phyloP scores from a whole-genome alignment of 2,797 vertebrate genomes.

The Pangasius mekongensis region DNA sequence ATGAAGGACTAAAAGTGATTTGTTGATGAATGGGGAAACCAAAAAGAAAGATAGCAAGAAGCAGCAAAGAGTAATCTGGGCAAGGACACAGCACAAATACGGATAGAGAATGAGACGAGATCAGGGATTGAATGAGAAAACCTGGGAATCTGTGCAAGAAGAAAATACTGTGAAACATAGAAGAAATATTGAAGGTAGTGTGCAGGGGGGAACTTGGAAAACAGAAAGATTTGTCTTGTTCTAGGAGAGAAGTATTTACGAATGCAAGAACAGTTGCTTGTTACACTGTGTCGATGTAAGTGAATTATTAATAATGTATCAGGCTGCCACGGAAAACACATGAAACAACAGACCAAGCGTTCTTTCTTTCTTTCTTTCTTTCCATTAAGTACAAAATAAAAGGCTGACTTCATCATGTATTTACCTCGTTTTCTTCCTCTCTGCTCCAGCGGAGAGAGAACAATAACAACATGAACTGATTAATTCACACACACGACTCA shows the following conservation, averaged over 20 bases:
- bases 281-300: slow-evolving; percentile 71
- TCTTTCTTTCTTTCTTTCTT: slow-evolving; percentile 51
- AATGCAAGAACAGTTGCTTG: slow-evolving; percentile 64
- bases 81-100: slow-evolving; percentile 37
- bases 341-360: slow-evolving; percentile 66
- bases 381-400: slow-evolving; percentile 70
- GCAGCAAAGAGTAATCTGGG: slow-evolving; percentile 32
- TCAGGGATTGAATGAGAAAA: neutral
- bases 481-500: slow-evolving; percentile 56
- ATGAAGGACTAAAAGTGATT: slow-evolving; percentile 39
- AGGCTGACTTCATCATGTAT: slow-evolving; percentile 67
- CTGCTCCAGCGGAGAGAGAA: slow-evolving; percentile 49
- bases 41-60: slow-evolving; percentile 32
- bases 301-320: slow-evolving; percentile 80
- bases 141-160: neutral
- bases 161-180: slow-evolving; percentile 12
- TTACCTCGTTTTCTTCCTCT: slow-evolving; percentile 58
- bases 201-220: neutral
- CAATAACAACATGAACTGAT: slow-evolving; percentile 61
- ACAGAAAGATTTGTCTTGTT: slow-evolving; percentile 17
- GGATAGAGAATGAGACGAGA: neutral
- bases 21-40: slow-evolving; percentile 42
- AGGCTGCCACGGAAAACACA: slow-evolving; percentile 68
- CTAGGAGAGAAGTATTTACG: slow-evolving; percentile 46
- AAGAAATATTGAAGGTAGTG: neutral